A percentile compares a stretch with the other conserved stretches of the same genome.
These are phyloP conservation scores for Cryptus armator DNA, from an alignment of 2,888 invertebrate genomes.

Conservation along the genomic window DNA sequence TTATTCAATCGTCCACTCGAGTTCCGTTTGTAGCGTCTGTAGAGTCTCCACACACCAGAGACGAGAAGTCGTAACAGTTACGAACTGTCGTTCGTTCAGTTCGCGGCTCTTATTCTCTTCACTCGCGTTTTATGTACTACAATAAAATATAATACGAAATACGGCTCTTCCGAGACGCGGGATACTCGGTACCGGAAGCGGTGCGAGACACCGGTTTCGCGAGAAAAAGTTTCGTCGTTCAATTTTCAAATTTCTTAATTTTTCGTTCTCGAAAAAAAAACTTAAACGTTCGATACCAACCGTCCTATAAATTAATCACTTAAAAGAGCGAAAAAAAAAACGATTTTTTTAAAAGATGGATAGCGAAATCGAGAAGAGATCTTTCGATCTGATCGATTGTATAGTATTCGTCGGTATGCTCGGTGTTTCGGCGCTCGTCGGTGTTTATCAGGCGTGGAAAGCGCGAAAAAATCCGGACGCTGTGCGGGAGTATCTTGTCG, in stretches of 20 bases:
- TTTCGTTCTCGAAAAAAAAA: slow-evolving; percentile 26
- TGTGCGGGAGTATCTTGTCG: slow-evolving; percentile 90
- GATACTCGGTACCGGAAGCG: slow-evolving; percentile 5
- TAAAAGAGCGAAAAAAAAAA: background rate
- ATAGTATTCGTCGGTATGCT: slow-evolving; percentile 89
- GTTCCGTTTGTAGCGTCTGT: slow-evolving; percentile 73
- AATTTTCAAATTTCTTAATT: slow-evolving; percentile 11
- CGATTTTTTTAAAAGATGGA: slow-evolving; percentile 49
- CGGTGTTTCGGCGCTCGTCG: slow-evolving; percentile 88
- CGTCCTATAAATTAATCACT: background rate
- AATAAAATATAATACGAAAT: slow-evolving; percentile 25
- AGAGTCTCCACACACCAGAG: slow-evolving; percentile 54
- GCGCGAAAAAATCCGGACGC: slow-evolving; percentile 90
- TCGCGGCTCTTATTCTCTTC: slow-evolving; percentile 23
- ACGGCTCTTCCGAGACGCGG: background rate
- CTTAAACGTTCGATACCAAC: background rate
- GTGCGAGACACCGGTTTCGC: background rate
- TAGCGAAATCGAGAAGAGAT: slow-evolving; percentile 70
- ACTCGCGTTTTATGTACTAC: slow-evolving; percentile 5
- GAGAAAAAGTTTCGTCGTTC: slow-evolving; percentile 30
- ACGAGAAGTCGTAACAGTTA: slow-evolving; percentile 66
- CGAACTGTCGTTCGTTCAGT: slow-evolving; percentile 46
- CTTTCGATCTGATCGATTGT: slow-evolving; percentile 89
- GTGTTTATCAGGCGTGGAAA: slow-evolving; percentile 90
- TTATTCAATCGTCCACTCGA: slow-evolving; percentile 81